A percentile compares a stretch with the other conserved stretches of the same genome.
Evolutionary conservation across 2,797 vertebrate species (phyloP).

Genomic region (Chaenodraco wilsoni): DNA sequence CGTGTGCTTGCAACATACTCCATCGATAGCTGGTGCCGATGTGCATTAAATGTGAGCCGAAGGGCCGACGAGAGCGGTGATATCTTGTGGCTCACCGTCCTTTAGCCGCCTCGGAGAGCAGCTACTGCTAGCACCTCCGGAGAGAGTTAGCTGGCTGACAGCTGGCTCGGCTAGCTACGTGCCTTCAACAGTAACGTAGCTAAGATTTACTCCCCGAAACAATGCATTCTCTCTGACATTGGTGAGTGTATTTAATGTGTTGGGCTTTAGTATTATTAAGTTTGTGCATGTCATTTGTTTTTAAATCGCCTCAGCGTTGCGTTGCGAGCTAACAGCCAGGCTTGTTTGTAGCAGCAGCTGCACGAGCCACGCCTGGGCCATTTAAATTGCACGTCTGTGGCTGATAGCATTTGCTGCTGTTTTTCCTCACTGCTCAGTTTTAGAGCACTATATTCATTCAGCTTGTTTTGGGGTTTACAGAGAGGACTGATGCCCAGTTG

Average conservation of each 20-base stretch:
- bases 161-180: constrained; percentile 56
- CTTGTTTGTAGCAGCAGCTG: constrained; percentile 68
- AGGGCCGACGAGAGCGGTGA: constrained; percentile 53
- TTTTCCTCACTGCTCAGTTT: neutral
- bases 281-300: neutral
- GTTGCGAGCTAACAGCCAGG: constrained; percentile 27
- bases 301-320: constrained; percentile 9
- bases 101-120: constrained; percentile 59
- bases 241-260: constrained; percentile 56
- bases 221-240: constrained; percentile 73
- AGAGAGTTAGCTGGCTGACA: constrained; percentile 68
- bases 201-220: constrained; percentile 25
- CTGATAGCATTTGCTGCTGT: neutral
- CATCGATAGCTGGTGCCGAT: constrained; percentile 41
- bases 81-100: constrained; percentile 47
- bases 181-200: constrained; percentile 40
- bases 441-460: neutral
- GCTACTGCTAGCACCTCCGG: constrained; percentile 59
- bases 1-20: constrained; percentile 6
- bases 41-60: constrained; percentile 30
- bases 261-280: neutral
- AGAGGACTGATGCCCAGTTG: constrained; percentile 62
- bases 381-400: constrained; percentile 46
- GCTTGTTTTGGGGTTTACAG: constrained; percentile 46
- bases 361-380: constrained; percentile 72